A percentile compares a stretch with the other conserved stretches of the same genome.
Evolutionary conservation across 2,113 vertebrate species (phyloP).

Genomic region (Tyto alba): DNA sequence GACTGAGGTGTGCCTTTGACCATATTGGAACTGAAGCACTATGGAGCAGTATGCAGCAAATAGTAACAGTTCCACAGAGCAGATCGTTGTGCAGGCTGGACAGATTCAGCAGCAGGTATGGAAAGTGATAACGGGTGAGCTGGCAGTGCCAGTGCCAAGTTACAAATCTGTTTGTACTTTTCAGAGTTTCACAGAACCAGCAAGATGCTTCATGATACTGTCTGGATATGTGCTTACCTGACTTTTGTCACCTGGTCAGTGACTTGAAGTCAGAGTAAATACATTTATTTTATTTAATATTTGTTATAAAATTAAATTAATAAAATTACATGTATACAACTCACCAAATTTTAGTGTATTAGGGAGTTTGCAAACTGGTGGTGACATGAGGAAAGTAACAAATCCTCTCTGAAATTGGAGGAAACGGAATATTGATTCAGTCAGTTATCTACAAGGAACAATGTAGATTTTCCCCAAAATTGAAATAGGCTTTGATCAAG

Average conservation of each 20-base stretch:
- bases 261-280: background rate
- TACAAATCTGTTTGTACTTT: background rate
- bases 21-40: background rate
- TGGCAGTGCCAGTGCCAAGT: background rate
- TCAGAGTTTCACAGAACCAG: background rate
- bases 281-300: accelerated
- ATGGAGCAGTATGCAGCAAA: constrained; percentile 97
- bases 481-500: background rate
- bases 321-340: too few relatives aligned
- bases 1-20: background rate
- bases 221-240: background rate
- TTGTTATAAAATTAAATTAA: background rate
- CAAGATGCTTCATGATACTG: background rate
- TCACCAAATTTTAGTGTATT: background rate
- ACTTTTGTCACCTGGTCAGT: background rate
- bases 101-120: constrained; percentile 96
- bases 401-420: background rate
- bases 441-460: background rate
- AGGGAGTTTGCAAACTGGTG: background rate
- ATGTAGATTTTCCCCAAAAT: background rate
- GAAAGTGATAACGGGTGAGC: background rate
- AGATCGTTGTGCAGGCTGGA: constrained; percentile 96
- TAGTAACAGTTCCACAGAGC: constrained; percentile 89
- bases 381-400: background rate
- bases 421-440: background rate